A percentile compares a stretch with the other conserved stretches of the same genome.
Evolutionary conservation across 1,140 invertebrate species (phyloP).

Genomic region (Tachypleus tridentatus): DNA sequence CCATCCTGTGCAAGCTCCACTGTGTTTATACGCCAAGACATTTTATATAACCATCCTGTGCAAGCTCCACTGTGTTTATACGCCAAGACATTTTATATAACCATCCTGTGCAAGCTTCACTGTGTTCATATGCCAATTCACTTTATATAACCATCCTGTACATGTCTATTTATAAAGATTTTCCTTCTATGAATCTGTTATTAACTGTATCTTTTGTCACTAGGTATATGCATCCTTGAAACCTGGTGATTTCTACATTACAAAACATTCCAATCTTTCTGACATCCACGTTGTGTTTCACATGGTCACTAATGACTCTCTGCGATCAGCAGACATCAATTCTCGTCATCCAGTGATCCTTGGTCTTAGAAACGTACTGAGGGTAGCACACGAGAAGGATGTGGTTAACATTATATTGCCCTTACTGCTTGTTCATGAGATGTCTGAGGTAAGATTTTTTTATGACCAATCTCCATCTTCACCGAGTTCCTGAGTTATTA

Average conservation of each 20-base stretch:
- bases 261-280: slow-evolving; percentile 87
- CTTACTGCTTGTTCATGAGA: slow-evolving; percentile 68
- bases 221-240: slow-evolving; percentile 31
- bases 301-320: slow-evolving; percentile 60
- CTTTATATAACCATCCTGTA: too few relatives aligned
- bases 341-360: slow-evolving; percentile 87
- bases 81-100: too few relatives aligned
- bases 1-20: too few relatives aligned
- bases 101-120: too few relatives aligned
- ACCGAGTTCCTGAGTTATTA: too few relatives aligned
- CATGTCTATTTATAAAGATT: too few relatives aligned
- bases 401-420: slow-evolving; percentile 87
- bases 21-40: too few relatives aligned
- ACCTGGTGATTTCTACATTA: slow-evolving; percentile 87
- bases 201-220: neutral
- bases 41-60: too few relatives aligned
- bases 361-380: slow-evolving; percentile 86
- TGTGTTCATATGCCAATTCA: too few relatives aligned
- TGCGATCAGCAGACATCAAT: slow-evolving; percentile 66
- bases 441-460: slow-evolving; percentile 18
- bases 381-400: slow-evolving; percentile 84
- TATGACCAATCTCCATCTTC: slow-evolving; percentile 4
- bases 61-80: too few relatives aligned
- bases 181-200: too few relatives aligned
- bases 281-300: slow-evolving; percentile 93